Percentiles rank a stretch among this genome's conserved stretches.
Evolutionary conservation across 2,113 vertebrate genomes (phyloP).

Genomic region (Xiphorhynchus elegans): DNA sequence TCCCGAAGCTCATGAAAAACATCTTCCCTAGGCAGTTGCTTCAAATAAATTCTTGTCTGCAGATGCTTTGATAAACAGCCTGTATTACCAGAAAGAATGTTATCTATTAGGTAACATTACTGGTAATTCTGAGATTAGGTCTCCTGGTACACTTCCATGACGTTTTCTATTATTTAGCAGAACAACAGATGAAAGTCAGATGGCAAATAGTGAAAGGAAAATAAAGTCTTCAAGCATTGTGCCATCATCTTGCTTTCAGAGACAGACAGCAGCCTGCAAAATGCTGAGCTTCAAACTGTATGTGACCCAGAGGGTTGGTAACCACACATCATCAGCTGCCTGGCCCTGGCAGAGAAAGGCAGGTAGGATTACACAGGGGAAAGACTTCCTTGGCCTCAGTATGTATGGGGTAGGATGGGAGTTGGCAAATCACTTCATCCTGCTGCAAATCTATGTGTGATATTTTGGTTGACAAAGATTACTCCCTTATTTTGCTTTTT

Average conservation of each 20-base stretch:
- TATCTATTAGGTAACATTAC: background rate
- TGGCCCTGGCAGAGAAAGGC: background rate
- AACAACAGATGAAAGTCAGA: background rate
- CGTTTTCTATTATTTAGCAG: background rate
- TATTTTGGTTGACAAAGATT: background rate
- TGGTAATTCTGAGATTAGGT: background rate
- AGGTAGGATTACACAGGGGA: background rate
- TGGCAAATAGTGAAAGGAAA: background rate
- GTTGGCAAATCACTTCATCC: background rate
- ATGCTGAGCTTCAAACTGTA: background rate
- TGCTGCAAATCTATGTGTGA: conserved; percentile 27
- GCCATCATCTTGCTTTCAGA: background rate
- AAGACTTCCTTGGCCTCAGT: background rate
- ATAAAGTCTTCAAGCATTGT: background rate
- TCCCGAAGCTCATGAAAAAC: background rate
- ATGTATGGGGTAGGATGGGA: background rate
- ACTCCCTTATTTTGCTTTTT: conserved; percentile 10
- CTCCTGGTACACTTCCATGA: background rate
- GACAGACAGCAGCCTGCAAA: background rate
- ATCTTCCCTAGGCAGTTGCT: background rate
- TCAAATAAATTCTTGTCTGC: background rate
- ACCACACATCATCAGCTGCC: background rate
- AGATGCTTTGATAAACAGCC: background rate
- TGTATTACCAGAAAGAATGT: background rate
- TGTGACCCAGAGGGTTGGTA: background rate